Conservation (phyloP, 2,888 invertebrate genomes). For the Cephonodes hylas region DNA sequence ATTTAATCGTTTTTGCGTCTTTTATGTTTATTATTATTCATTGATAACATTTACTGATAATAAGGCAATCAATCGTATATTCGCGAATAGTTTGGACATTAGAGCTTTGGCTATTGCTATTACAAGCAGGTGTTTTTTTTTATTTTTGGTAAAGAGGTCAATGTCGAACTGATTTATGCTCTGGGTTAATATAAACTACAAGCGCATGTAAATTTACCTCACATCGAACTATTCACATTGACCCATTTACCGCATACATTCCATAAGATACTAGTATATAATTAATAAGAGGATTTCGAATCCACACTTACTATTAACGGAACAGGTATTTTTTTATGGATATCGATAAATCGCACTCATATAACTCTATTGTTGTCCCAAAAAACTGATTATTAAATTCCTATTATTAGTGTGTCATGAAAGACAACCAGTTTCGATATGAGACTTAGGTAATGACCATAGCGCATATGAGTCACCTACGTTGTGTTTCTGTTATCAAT, state of each 20-base stretch:
- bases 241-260: conserved; percentile 30
- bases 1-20: too few relatives aligned
- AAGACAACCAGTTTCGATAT: not conserved
- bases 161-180: conserved; percentile 25
- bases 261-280: not conserved
- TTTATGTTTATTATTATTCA: too few relatives aligned
- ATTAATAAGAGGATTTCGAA: not conserved
- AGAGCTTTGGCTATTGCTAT: too few relatives aligned
- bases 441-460: not conserved
- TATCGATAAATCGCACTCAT: not conserved
- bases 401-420: too few relatives aligned
- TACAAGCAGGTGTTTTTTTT: conserved; percentile 4
- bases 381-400: too few relatives aligned
- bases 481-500: not conserved
- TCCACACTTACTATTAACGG: not conserved
- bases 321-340: not conserved
- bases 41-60: too few relatives aligned
- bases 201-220: conserved; percentile 14
- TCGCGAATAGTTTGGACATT: too few relatives aligned
- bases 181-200: conserved; percentile 21
- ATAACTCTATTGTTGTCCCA: too few relatives aligned
- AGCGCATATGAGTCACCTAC: not conserved
- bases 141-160: conserved; percentile 29
- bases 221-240: conserved; percentile 31
- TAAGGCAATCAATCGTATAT: too few relatives aligned